Evolutionary conservation across 2,888 invertebrate species (phyloP), one percentile per base, ranked within the genome.

Genomic region (Prosopocoilus inquinatus): DNA sequence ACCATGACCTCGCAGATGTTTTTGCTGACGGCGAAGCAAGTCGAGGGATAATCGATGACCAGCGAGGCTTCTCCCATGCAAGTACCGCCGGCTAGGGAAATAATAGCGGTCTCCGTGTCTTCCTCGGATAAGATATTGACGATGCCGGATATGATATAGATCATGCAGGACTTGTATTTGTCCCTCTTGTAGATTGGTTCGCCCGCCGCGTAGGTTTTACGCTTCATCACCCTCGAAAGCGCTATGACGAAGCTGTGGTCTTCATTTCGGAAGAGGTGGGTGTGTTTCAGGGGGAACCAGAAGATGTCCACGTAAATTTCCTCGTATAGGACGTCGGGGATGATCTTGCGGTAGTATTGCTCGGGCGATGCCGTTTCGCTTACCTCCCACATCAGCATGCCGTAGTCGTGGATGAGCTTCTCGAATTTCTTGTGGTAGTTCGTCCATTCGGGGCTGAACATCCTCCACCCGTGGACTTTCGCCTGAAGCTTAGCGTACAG

Each of bases 51-150:
- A 11, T 55, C 55, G 2, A 63, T 4, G 8, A 61, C 47, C 11
- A 64, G 52, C 1, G 60, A 50, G 1, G 56, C 50, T 45, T 66
- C 66, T 1, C 68, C 66, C n/a, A 67, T 36, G 45, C 63, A 58
- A 9, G 64, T 66, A 7, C 67, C 68, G 4, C 62, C 59, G 11
- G 64, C 53, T 9, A 68, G 54, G 1, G 63, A 60, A 35, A 67
- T 33, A 33, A 68, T 64, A 1, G 68, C 64, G 0, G 67, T 66
- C 47, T 68, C 68, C 8, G 61, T 60, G 55, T 68, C 66, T 44
- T 66, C 61, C 45, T 65, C 64, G 5, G 67, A 67, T n/a, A 66
- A 52, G 7, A 67, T 56, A 38, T 68, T 64, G 5, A 66, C 47
- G 15, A 64, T 59, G 1, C 68, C 68, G 11, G 60, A 55, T 12